Base-by-base conservation (phyloP, 2,888 invertebrate species). In the Agonopterix arenella region DNA sequence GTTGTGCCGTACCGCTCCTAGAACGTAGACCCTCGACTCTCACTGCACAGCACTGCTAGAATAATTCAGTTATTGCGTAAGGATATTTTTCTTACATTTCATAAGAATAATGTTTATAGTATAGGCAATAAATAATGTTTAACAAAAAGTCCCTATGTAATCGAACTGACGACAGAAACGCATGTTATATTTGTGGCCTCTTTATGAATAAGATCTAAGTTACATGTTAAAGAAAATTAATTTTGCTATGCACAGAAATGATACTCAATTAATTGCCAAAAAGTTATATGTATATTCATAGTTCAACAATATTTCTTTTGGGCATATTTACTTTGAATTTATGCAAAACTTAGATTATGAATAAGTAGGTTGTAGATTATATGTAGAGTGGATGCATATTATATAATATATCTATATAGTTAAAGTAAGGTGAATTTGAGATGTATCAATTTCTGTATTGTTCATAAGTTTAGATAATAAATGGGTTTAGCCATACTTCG, bases 201-300 rank as follows among this genome's bases (percentile, higher is more conserved):
- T 86, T 85, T 86, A 86, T 84, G 71, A 81, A 85, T 89, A 88
- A 89, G 86, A 86, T 88, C 85, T 89, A 86, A 86, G 89, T 89
- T 89, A 89, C 86, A 85, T 85, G 79, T 86, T 86, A 84, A 89
- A 86, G 80, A 80, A 86, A 86, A 86, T 81, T 86, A 84, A 86
- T 86, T 85, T 89, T 89, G 88, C 88, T 89, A 88, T 90, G 89
- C 89, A 89, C 89, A 89, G 84, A 89, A 88, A 89, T 89, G 89
- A 90, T 90, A 90, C 90, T 90, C 90, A 90, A 84, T 89, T 85
- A 88, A 89, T 90, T 90, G 90, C 90, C 90, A 90, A 90, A 90
- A 90, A 89, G 85, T 89, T 84, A 88, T 86, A 86, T 88, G 77
- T 81, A 85, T 88, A 88, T 89, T 85, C 86, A 86, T 89, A 89